Evolutionary conservation across 2,888 invertebrate genomes (phyloP).

Genomic region (Drosophila emarginata): DNA sequence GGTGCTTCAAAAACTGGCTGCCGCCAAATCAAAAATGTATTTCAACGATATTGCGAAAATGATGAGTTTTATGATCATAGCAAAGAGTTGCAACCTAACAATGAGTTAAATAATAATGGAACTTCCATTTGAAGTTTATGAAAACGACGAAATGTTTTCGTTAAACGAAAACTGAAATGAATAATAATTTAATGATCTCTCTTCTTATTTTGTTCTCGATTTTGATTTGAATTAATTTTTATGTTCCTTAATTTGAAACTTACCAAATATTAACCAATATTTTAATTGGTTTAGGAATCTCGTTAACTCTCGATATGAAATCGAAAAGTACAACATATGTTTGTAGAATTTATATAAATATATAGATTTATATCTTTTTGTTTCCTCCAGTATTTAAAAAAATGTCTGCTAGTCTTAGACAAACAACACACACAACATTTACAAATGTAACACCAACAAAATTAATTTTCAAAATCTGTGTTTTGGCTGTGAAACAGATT

Average conservation of each 20-base stretch:
- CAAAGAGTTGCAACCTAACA: slow-evolving; percentile 4
- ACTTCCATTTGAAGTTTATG: slow-evolving; percentile 11
- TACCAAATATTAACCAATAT: not conserved
- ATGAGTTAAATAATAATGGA: slow-evolving; percentile 63
- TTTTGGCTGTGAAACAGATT: slow-evolving; percentile 83
- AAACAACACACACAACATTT: slow-evolving; percentile 5
- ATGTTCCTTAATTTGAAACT: not conserved
- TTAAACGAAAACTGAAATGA: not conserved
- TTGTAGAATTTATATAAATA: slow-evolving; percentile 5
- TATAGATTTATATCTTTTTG: slow-evolving; percentile 15
- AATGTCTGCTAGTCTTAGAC: slow-evolving; percentile 58
- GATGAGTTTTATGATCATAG: slow-evolving; percentile 50
- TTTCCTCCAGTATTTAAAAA: slow-evolving; percentile 25
- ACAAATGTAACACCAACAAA: slow-evolving; percentile 8
- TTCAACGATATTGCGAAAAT: slow-evolving; percentile 65
- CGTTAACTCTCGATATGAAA: not conserved
- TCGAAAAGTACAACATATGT: slow-evolving; percentile 2
- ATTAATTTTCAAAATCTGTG: slow-evolving; percentile 69
- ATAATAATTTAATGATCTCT: not conserved
- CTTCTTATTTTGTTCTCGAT: too few species aligned
- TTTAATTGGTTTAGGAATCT: not conserved
- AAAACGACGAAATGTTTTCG: not conserved
- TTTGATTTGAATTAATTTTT: not conserved
- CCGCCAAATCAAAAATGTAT: slow-evolving; percentile 46
- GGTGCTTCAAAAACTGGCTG: not conserved